These are phyloP conservation scores for Rosalia funebris DNA, from an alignment of 2,888 invertebrate genomes.

Conservation along the genomic window DNA sequence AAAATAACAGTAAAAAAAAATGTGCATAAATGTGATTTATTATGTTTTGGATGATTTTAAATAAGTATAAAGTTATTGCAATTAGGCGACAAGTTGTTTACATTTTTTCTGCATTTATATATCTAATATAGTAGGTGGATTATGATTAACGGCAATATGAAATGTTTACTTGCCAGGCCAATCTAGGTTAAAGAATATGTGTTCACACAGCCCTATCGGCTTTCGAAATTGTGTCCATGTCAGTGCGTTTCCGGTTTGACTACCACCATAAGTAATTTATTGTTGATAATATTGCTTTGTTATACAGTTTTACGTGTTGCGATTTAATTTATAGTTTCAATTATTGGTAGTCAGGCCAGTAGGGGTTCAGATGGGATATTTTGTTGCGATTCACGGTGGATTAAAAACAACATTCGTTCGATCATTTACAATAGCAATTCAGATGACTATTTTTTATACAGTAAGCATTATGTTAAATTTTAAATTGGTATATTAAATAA, in stretches of 20 bases:
- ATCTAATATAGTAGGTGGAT: constrained; percentile 32
- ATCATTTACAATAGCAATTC: not conserved
- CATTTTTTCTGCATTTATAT: constrained; percentile 45
- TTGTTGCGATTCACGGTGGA: not conserved
- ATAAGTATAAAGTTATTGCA: constrained; percentile 36
- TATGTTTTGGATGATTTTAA: constrained; percentile 43
- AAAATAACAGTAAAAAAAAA: constrained; percentile 40
- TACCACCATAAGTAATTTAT: constrained; percentile 15
- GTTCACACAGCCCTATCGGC: constrained; percentile 34
- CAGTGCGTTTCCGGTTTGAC: constrained; percentile 2
- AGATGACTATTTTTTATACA: constrained; percentile 13
- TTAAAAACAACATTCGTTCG: not conserved
- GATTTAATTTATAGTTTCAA: constrained; percentile 7
- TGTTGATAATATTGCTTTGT: constrained; percentile 23
- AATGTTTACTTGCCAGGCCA: constrained; percentile 44
- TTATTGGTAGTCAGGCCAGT: constrained; percentile 18
- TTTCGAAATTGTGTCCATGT: constrained; percentile 5
- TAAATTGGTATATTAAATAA: not conserved
- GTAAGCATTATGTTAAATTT: constrained; percentile 9
- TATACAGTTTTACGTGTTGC: constrained; percentile 2
- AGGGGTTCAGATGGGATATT: not conserved
- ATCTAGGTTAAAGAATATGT: constrained; percentile 41
- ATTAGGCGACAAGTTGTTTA: constrained; percentile 43
- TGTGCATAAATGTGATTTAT: constrained; percentile 52
- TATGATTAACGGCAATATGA: constrained; percentile 37